These are phyloP conservation scores for Callospermophilus lateralis DNA, from an alignment of 2,113 vertebrate species.

Conservation along the genomic window DNA sequence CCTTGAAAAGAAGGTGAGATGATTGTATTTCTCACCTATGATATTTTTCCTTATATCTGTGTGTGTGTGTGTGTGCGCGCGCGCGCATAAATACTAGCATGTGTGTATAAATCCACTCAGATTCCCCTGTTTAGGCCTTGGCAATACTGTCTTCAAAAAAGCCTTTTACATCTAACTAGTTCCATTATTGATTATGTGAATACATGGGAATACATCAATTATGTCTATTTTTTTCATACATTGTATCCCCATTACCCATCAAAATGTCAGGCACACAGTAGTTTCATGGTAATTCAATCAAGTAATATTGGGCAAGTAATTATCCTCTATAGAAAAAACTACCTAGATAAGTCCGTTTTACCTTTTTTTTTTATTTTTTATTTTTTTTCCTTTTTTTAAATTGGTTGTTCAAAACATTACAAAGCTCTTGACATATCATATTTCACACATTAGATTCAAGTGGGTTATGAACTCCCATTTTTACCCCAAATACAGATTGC, in stretches of 20 bases:
- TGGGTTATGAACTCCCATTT: too few species aligned
- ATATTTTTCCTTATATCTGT: background rate
- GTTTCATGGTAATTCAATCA: background rate
- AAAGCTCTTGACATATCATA: too few species aligned
- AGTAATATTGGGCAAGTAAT: background rate
- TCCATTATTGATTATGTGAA: background rate
- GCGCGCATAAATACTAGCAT: too few species aligned
- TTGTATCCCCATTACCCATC: background rate
- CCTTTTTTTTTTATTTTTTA: too few species aligned
- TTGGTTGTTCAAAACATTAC: too few species aligned
- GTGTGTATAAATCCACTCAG: background rate
- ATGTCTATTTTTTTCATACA: background rate
- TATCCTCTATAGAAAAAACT: background rate
- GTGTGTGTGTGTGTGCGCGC: background rate
- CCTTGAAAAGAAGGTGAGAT: background rate
- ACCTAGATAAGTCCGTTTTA: background rate
- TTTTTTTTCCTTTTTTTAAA: too few species aligned
- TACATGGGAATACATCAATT: background rate
- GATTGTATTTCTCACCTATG: background rate
- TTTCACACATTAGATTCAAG: too few species aligned
- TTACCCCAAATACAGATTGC: too few species aligned
- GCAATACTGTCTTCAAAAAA: background rate
- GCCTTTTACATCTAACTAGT: background rate
- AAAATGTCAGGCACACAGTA: background rate
- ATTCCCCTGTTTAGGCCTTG: background rate